Evolutionary conservation across 2,888 invertebrate species (phyloP).

Genomic region (Pristionchus arcanus): DNA sequence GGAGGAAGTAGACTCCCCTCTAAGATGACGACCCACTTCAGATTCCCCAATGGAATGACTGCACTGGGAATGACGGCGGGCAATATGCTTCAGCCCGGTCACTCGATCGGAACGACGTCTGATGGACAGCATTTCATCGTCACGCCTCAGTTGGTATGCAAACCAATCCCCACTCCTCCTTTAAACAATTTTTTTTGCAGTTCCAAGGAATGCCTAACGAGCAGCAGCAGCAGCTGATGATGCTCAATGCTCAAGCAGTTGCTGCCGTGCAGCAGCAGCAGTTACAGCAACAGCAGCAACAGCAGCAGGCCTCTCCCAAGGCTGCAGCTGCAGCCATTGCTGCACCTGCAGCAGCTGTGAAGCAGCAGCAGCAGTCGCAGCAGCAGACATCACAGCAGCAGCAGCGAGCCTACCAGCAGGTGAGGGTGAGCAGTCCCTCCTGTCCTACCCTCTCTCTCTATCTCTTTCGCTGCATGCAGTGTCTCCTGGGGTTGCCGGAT

Average conservation of each 20-base stretch:
- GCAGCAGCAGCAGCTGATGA: conserved; percentile 4
- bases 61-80: conserved; percentile 18
- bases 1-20: background rate
- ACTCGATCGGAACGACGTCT: background rate
- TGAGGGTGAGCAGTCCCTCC: conserved; percentile 1
- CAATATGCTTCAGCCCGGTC: background rate
- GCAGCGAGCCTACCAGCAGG: conserved; percentile 44
- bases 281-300: background rate
- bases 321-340: background rate
- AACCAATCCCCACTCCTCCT: background rate
- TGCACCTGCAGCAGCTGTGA: conserved; percentile 2
- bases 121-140: conserved; percentile 23
- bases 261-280: background rate
- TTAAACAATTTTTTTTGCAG: background rate
- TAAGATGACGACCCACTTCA: background rate
- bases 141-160: background rate
- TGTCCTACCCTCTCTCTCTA: background rate
- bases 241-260: background rate
- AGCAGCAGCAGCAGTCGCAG: background rate
- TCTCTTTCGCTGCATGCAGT: background rate
- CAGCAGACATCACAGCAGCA: conserved; percentile 17
- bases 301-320: background rate
- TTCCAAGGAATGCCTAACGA: background rate
- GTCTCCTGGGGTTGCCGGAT: background rate
- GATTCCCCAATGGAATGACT: background rate